Conservation (phyloP, 2,113 vertebrate genomes). For the Chlamydotis undulata region DNA sequence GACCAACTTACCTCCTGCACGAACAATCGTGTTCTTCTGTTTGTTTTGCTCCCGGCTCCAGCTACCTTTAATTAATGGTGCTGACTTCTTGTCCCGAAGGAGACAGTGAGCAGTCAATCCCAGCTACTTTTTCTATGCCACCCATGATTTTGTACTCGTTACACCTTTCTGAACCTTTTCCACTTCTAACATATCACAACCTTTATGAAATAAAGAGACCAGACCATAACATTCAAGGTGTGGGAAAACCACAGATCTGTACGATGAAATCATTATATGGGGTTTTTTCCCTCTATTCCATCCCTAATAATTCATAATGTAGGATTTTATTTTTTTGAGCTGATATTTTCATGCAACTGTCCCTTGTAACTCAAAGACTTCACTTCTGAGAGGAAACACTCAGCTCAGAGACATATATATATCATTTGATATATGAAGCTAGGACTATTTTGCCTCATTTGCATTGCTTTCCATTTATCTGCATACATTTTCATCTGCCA, state of each 20-base stretch:
- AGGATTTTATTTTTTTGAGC: background rate
- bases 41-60: constrained; percentile 49
- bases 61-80: constrained; percentile 38
- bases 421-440: background rate
- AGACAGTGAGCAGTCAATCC: background rate
- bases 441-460: constrained; percentile 15
- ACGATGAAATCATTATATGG: background rate
- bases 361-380: background rate
- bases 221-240: background rate
- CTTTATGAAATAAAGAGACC: background rate
- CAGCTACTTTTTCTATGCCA: background rate
- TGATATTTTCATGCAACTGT: background rate
- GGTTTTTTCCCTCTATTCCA: background rate
- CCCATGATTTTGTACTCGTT: background rate
- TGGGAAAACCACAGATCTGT: background rate
- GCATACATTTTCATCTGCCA: constrained; percentile 20
- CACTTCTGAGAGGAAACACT: background rate
- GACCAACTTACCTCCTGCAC: background rate
- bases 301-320: background rate
- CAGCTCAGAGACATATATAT: background rate
- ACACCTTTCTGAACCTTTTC: background rate
- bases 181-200: background rate
- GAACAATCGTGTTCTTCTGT: background rate
- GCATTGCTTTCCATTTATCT: constrained; percentile 41
- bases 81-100: background rate